These are phyloP conservation scores for Agapetus fuscipes DNA, from an alignment of 2,888 invertebrate genomes.

Conservation along the genomic window DNA sequence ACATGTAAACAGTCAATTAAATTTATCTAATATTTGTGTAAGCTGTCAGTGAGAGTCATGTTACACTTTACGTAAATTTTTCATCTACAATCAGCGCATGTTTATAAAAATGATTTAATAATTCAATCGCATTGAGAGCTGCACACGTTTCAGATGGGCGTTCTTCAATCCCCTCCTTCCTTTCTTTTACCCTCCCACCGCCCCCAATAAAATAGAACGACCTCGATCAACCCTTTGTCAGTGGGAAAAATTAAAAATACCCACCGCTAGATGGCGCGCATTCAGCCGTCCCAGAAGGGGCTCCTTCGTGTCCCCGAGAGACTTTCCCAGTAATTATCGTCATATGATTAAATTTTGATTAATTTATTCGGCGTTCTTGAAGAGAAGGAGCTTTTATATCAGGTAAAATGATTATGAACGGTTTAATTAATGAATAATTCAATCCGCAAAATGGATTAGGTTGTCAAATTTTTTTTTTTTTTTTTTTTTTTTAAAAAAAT, in stretches of 20 bases:
- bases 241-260: constrained; percentile 21
- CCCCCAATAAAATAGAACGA: constrained; percentile 17
- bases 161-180: too few relatives aligned
- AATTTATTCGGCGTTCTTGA: constrained; percentile 4
- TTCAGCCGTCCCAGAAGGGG: background rate
- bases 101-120: too few relatives aligned
- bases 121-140: too few relatives aligned
- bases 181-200: constrained; percentile 5
- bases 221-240: constrained; percentile 21
- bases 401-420: background rate
- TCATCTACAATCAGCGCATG: too few relatives aligned
- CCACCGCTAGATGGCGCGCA: constrained; percentile 13
- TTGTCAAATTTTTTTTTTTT: too few relatives aligned
- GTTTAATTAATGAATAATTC: background rate
- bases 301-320: too few relatives aligned
- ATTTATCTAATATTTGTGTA: too few relatives aligned
- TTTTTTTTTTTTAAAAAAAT: too few relatives aligned
- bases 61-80: too few relatives aligned
- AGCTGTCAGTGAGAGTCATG: too few relatives aligned
- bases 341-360: constrained; percentile 11
- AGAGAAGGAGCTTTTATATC: background rate
- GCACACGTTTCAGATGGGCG: too few relatives aligned
- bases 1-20: too few relatives aligned
- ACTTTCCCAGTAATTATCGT: constrained; percentile 15
- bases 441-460: background rate